phyloP scores from a whole-genome alignment of 2,888 invertebrate species.

The Rhingia rostrata region DNA sequence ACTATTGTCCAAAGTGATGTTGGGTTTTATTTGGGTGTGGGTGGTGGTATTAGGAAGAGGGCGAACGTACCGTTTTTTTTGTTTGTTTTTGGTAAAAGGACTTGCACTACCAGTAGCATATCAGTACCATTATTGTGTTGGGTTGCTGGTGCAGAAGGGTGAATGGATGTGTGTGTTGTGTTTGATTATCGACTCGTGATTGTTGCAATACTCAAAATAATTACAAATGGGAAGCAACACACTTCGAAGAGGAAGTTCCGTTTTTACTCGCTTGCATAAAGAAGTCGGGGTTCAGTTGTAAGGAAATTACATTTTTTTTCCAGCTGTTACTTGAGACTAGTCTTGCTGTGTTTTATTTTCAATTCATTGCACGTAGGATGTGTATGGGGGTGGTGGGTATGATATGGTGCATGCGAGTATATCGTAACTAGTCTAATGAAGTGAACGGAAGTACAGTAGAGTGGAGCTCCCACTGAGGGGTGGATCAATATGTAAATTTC shows the following conservation, averaged over 20 bases:
- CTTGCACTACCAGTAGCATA: neutral
- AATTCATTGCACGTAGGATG: slow-evolving; percentile 53
- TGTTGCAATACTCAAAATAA: slow-evolving; percentile 73
- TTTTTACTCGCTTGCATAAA: slow-evolving; percentile 17
- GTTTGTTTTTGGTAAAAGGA: slow-evolving; percentile 27
- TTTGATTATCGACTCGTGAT: slow-evolving; percentile 74
- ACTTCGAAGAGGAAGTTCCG: slow-evolving; percentile 62
- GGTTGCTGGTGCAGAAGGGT: slow-evolving; percentile 36
- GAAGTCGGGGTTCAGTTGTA: slow-evolving; percentile 10
- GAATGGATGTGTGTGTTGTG: slow-evolving; percentile 42
- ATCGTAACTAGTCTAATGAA: slow-evolving; percentile 55
- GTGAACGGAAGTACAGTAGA: slow-evolving; percentile 65
- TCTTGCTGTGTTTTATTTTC: slow-evolving; percentile 30
- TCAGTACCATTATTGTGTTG: slow-evolving; percentile 31
- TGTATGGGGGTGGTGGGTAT: neutral
- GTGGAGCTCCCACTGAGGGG: slow-evolving; percentile 18
- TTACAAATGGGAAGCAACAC: slow-evolving; percentile 67
- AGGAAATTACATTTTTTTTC: slow-evolving; percentile 58
- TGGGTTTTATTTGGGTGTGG: slow-evolving; percentile 7
- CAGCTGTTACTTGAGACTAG: neutral
- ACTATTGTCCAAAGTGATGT: slow-evolving; percentile 9
- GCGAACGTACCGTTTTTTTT: slow-evolving; percentile 20
- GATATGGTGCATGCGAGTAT: slow-evolving; percentile 55
- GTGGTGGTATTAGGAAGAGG: slow-evolving; percentile 9
- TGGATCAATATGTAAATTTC: slow-evolving; percentile 65